These are phyloP conservation scores for Neodon shergylaensis DNA, from an alignment of 2,113 vertebrate genomes.

Conservation along the genomic window DNA sequence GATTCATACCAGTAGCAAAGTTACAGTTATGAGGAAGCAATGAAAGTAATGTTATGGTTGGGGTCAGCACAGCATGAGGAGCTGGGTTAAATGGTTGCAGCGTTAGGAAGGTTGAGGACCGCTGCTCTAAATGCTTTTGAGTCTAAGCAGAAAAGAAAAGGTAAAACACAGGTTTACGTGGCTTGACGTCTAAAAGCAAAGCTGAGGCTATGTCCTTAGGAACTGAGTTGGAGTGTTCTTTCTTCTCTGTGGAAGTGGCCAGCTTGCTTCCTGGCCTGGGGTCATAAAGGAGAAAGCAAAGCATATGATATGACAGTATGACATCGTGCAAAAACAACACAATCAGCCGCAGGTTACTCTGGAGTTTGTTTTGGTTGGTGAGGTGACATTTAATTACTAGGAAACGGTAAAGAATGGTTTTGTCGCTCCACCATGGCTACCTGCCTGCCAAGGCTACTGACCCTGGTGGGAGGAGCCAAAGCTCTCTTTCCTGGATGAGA, in stretches of 20 bases:
- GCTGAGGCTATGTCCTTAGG: background rate
- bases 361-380: slow-evolving; percentile 48
- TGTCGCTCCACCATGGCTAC: slow-evolving; percentile 29
- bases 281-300: background rate
- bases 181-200: slow-evolving; percentile 39
- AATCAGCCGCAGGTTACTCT: background rate
- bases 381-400: slow-evolving; percentile 9
- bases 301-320: background rate
- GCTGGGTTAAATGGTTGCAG: background rate
- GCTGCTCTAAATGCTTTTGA: background rate
- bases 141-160: background rate
- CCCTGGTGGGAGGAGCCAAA: slow-evolving; percentile 26
- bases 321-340: background rate
- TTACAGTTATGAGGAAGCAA: background rate
- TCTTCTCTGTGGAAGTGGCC: background rate
- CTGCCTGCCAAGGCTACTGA: slow-evolving; percentile 32
- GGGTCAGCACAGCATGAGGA: background rate
- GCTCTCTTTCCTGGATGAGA: slow-evolving; percentile 23
- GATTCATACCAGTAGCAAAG: background rate
- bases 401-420: slow-evolving; percentile 32
- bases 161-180: background rate
- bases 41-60: background rate
- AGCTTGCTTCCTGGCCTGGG: background rate
- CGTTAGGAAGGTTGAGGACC: background rate
- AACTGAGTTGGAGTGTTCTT: background rate